These are phyloP conservation scores for Eurypyga helias DNA, from an alignment of 2,113 vertebrate genomes.

Conservation along the genomic window DNA sequence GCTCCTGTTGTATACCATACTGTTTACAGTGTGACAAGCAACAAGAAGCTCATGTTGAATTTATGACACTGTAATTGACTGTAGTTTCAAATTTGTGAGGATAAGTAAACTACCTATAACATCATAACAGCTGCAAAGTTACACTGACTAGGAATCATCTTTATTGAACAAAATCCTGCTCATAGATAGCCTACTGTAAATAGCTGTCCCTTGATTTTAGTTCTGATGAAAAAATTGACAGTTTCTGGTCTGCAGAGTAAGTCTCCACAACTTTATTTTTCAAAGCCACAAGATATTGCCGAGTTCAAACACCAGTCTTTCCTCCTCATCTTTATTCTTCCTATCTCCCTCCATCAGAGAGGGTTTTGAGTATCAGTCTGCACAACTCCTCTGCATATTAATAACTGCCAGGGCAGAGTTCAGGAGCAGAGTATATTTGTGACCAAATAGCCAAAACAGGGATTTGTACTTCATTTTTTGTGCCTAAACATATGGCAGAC, in stretches of 20 bases:
- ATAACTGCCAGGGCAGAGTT: neutral
- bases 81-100: neutral
- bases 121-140: neutral
- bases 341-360: neutral
- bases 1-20: neutral
- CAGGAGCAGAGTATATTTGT: neutral
- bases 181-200: neutral
- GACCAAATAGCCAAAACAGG: neutral
- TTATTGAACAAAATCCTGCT: neutral
- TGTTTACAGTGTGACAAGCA: neutral
- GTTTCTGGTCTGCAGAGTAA: neutral
- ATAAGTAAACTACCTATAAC: neutral
- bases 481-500: rapidly evolving
- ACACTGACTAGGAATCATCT: neutral
- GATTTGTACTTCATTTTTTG: neutral
- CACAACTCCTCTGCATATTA: neutral
- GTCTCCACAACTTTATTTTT: neutral
- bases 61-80: neutral
- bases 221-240: neutral
- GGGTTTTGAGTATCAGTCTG: neutral
- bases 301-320: neutral
- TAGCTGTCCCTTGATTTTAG: neutral
- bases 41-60: neutral
- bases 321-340: neutral
- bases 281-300: neutral